Base-by-base conservation (phyloP, 1,140 invertebrate genomes). In the Hestina assimilis region DNA sequence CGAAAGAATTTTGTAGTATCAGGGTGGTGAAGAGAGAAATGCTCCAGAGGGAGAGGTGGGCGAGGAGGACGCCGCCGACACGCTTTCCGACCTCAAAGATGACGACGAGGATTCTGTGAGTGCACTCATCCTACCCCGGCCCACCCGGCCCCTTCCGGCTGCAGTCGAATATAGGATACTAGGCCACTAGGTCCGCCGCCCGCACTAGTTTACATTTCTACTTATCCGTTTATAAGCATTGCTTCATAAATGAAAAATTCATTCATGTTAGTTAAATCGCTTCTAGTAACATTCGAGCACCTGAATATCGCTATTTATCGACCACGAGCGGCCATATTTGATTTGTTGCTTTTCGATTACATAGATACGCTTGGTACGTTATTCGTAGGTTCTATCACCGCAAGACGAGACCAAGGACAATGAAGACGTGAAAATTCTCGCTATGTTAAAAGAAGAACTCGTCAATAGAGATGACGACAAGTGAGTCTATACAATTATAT, bases 401-500 rank as follows among this genome's bases (percentile, higher is more conserved):
- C 81, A 86, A 80, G 83, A 85, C 29, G 83, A 87, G 66, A 76
- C 53, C 62, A 79, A 85, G 71, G 75, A 75, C 65, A 78, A 67
- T 69, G 81, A 84, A 61, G 80, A 83, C 46, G 58, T 66, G 60
- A 86, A 84, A 76, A 87, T 86, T 63, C 75, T 79, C 61, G 63
- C 66, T 20, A 88, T 88, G 85, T 89, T 97, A 50, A 91, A 93
- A 66, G 93, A 95, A 79, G 96, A 97, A 75, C 90, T 97, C 14
- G 93, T 96, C 51, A 95, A 93, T 69, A 91, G 95, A 78, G 94
- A 96, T 89, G 93, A 93, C 24, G 91, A 94, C 75, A 93, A 91
- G 93, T 94, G 88, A 89, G 85, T 89, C 33, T 35, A 33, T 55
- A 14, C 17, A 5, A 28, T 40, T 28, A 29, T 40, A 17, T 28